Conservation (phyloP, 2,888 invertebrate species). For the Pandemis cinnamomeana region DNA sequence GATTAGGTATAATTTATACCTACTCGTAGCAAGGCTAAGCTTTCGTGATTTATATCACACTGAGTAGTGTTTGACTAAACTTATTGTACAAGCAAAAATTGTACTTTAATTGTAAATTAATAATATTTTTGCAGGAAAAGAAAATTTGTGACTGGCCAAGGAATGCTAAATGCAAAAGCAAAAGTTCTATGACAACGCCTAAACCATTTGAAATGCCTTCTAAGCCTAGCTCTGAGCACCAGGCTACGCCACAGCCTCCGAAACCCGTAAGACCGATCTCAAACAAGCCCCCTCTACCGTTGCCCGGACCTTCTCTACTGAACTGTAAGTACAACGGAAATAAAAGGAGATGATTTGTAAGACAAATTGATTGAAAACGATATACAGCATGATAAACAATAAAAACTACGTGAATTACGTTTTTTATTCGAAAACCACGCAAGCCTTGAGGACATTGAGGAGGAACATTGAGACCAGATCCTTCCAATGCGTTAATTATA, state of each 20-base stretch:
- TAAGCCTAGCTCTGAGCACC: slow-evolving; percentile 41
- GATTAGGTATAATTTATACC: too few relatives aligned
- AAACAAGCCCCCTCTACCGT: slow-evolving; percentile 66
- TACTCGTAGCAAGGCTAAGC: too few relatives aligned
- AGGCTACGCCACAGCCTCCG: slow-evolving; percentile 35
- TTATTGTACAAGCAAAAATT: too few relatives aligned
- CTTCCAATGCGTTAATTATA: too few relatives aligned
- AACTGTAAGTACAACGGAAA: slow-evolving; percentile 59
- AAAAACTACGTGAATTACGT: too few relatives aligned
- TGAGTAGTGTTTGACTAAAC: too few relatives aligned
- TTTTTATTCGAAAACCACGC: too few relatives aligned
- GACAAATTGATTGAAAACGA: background rate
- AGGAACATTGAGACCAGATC: too few relatives aligned
- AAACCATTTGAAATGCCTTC: slow-evolving; percentile 48
- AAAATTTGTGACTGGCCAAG: slow-evolving; percentile 90
- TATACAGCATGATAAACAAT: too few relatives aligned
- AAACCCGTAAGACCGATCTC: slow-evolving; percentile 50
- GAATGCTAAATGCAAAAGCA: slow-evolving; percentile 84
- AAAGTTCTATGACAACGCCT: slow-evolving; percentile 54
- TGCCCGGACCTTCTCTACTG: slow-evolving; percentile 64
- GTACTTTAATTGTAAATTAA: too few relatives aligned
- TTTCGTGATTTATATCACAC: too few relatives aligned
- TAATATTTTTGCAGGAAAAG: slow-evolving; percentile 69
- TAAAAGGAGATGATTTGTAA: background rate
- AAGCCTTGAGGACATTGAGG: too few relatives aligned